These are phyloP conservation scores for Cepaea hortensis DNA, from an alignment of 2,888 invertebrate species.

Conservation along the genomic window DNA sequence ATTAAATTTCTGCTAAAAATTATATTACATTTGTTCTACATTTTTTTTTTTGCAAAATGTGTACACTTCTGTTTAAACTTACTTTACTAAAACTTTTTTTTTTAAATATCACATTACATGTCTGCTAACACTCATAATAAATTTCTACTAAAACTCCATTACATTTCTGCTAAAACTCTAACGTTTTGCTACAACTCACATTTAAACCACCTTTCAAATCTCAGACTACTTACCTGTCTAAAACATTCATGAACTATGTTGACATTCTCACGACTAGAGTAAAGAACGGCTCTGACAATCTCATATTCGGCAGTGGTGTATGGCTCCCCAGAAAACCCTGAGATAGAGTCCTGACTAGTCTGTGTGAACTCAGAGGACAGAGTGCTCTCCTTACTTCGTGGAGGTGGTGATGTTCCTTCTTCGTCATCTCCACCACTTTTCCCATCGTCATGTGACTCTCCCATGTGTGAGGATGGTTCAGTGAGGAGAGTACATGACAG, in stretches of 20 bases:
- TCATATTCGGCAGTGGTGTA: conserved; percentile 70
- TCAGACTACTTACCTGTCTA: conserved; percentile 82
- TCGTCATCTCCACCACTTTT: conserved; percentile 56
- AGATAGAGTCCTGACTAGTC: conserved; percentile 68
- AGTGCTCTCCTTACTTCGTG: conserved; percentile 69
- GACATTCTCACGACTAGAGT: conserved; percentile 90
- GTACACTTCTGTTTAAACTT: too few species aligned
- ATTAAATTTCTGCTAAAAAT: too few species aligned
- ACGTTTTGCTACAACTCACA: not conserved
- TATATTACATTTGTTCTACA: too few species aligned
- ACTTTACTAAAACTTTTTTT: too few species aligned
- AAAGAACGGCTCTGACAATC: conserved; percentile 91
- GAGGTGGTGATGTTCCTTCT: conserved; percentile 52
- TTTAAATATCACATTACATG: too few species aligned
- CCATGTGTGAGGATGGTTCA: conserved; percentile 46
- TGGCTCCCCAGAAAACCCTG: conserved; percentile 66
- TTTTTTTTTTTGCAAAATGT: too few species aligned
- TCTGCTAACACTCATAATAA: too few species aligned
- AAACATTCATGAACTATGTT: conserved; percentile 96
- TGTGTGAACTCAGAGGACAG: conserved; percentile 65
- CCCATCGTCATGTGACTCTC: conserved; percentile 54
- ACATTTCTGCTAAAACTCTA: not conserved
- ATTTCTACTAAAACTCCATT: not conserved
- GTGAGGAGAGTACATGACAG: conserved; percentile 54
- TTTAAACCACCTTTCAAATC: not conserved